Evolutionary conservation across 2,113 vertebrate genomes (phyloP).

Genomic region (Glaucomys volans): DNA sequence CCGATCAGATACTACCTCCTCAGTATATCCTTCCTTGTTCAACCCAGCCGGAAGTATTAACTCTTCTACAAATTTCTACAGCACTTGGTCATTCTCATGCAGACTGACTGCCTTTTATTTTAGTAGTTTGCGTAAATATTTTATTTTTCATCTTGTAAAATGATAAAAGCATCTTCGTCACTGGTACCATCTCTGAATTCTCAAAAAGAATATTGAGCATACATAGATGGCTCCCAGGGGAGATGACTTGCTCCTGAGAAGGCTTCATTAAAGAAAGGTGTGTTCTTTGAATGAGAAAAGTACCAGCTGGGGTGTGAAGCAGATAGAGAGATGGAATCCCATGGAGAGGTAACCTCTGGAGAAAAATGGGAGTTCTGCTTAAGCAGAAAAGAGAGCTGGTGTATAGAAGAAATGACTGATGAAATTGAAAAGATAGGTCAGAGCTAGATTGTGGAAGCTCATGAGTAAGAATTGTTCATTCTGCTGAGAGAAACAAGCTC

Average conservation of each 20-base stretch:
- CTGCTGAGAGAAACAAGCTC: not conserved
- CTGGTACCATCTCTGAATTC: not conserved
- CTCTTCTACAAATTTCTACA: not conserved
- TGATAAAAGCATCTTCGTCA: not conserved
- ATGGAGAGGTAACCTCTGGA: not conserved
- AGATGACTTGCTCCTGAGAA: not conserved
- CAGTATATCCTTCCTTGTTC: not conserved
- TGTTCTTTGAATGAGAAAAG: slow-evolving; percentile 28
- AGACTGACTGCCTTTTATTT: not conserved
- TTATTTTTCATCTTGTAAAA: not conserved
- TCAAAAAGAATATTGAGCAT: not conserved
- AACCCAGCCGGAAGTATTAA: not conserved
- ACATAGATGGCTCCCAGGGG: not conserved
- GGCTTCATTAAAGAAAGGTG: not conserved
- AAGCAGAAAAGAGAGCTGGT: not conserved
- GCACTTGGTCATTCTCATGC: not conserved
- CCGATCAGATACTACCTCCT: not conserved
- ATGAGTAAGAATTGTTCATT: not conserved
- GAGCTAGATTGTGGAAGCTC: not conserved
- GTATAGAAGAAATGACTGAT: not conserved
- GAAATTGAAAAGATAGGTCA: not conserved
- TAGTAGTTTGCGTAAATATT: not conserved
- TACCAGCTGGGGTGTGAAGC: not conserved
- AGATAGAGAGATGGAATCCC: not conserved
- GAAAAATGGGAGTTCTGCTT: not conserved